Base-by-base conservation (phyloP, 2,113 vertebrate genomes). In the Prunella fulvescens region DNA sequence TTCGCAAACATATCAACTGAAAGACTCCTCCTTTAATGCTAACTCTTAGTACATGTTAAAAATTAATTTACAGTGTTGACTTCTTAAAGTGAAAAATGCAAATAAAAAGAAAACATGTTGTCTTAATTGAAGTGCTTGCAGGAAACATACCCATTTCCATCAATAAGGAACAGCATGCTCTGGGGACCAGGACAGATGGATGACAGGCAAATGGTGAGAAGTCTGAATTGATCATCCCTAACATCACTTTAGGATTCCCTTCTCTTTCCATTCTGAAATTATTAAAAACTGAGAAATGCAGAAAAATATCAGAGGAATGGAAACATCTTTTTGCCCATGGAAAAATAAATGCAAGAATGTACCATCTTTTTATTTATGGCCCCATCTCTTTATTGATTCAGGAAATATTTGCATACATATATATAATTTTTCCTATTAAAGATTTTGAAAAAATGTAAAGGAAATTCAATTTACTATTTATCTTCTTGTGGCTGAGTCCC, bases 21-120 rank as follows among this genome's bases (percentile, higher is more conserved):
- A 88, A 60, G 9, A 71, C 91, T 84, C 22, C 8, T 81, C 44
- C 53, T 89, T 71, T 74, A 69, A 86, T 65, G 28, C 22, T 89
- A 81, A 57, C 7, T 61, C 35, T 50, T 74, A 48, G 10, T 71
- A 47, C 0, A 3, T 28, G 22, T 42, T 88, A 79, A 94, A 83
- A 47, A 78, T 60, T 70, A 73, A 88, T 80, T 88, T 90, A 81
- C 20, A 58, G 13, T 23, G 12, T 31, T 60, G 44, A 74, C 29
- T 87, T 90, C 60, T 78, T 66, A 74, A 82, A 86, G 39, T 91
- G 31, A 92, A 91, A 93, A 86, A 84, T 16, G 29, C 48, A 91
- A 90, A 90, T 69, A 80, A 79, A 94, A 76, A 0, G 51, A 87
- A 90, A 82, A 79, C 15, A 47, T 33, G 33, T 29, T 82, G n/a